Evolutionary conservation across 1,140 invertebrate species (phyloP), one percentile per base, ranked within the genome.

Genomic region (Papilio dardanus): DNA sequence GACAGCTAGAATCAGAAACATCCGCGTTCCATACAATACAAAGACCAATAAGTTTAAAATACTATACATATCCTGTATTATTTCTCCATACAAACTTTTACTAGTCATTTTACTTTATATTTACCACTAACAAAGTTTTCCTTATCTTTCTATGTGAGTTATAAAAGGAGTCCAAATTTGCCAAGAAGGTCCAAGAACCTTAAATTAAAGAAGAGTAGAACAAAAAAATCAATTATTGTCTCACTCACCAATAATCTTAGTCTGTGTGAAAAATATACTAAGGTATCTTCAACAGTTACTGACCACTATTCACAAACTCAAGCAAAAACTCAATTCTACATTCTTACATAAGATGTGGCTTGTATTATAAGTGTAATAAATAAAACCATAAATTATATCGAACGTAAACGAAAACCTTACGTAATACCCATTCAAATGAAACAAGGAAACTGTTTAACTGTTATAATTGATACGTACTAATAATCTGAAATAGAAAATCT

Each of bases 1-100:
- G 50, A 58, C 54, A 28, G 21, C 42, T 46, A 14, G 24, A 58
- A 58, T 58, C 21, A 2, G 54, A 58, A 58, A 58, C 54, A 28
- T 58, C 54, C 54, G 54, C 54, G 54, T 58, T 58, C 54, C 54
- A 30, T 24, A 58, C 21, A 58, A 58, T 58, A 58, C 54, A 58
- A 58, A 58, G 54, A 58, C 54, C 21, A 58, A 58, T 58, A 58
- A 10, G 54, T 58, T 24, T 24, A 28, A 28, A 58, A 58, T 58
- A 12, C 54, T 24, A 4, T 24, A 14, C 21, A 30, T 58, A 58
- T 6, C 14, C 5, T n/a, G 16, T 46, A 16, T n/a, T 1, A 46
- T 46, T 46, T 46, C 50, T 12, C 50, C 19, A 10, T 54, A 16
- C 40, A 35, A 35, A 35, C 4, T 14, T 14, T 37, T 1, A 37